These are phyloP conservation scores for Chromoteleia sp. DNA, from an alignment of 2,888 invertebrate genomes.

Conservation along the genomic window DNA sequence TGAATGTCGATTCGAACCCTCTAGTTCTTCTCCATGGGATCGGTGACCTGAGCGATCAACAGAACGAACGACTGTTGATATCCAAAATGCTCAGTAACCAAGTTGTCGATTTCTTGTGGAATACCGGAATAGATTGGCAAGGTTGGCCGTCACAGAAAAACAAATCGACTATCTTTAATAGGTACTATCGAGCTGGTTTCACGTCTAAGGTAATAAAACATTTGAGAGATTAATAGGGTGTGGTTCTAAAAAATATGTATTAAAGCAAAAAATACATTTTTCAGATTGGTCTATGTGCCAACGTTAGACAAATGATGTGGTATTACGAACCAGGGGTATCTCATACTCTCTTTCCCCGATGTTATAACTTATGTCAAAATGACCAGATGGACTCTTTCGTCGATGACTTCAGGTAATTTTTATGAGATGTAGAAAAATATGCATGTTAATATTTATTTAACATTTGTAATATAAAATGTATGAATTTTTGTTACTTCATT, in stretches of 20 bases:
- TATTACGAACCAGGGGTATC: conserved; percentile 93
- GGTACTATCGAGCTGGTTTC: conserved; percentile 94
- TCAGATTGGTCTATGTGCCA: conserved; percentile 89
- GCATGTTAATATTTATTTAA: no score
- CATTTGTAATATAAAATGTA: no score
- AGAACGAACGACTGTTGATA: conserved; percentile 84
- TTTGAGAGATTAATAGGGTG: no score
- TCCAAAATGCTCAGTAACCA: conserved; percentile 92
- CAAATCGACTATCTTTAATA: conserved; percentile 90
- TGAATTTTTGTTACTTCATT: no score
- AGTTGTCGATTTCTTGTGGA: conserved; percentile 95
- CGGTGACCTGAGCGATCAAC: conserved; percentile 79
- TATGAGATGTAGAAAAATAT: no score
- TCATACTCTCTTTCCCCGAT: conserved; percentile 93
- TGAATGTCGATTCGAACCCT: conserved; percentile 78
- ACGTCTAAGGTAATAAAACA: conserved; percentile 92
- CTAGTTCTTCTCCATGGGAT: conserved; percentile 79
- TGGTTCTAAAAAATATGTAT: no score
- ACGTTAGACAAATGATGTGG: conserved; percentile 94
- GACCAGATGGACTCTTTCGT: conserved; percentile 93
- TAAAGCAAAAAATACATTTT: conserved; percentile 9
- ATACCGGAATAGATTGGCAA: conserved; percentile 92
- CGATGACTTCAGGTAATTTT: conserved; percentile 91
- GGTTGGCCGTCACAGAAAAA: conserved; percentile 88
- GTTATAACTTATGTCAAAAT: conserved; percentile 92